Evolutionary conservation across 2,113 vertebrate species (phyloP).

Genomic region (Engystomops pustulosus): DNA sequence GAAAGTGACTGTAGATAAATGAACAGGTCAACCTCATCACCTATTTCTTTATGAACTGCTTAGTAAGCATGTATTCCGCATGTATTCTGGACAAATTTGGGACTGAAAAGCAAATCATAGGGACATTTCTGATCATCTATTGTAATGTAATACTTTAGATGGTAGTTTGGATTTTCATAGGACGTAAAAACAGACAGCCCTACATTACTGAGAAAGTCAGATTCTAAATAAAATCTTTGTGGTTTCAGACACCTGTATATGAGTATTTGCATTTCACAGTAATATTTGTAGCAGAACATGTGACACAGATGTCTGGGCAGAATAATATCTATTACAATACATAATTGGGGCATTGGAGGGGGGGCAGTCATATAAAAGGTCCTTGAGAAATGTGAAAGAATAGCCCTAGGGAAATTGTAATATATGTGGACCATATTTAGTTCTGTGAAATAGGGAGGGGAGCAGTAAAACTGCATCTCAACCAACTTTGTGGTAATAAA

Average conservation of each 20-base stretch:
- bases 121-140: background rate
- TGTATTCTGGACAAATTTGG: too few relatives aligned
- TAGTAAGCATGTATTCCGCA: too few relatives aligned
- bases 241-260: conserved; percentile 6
- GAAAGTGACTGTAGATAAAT: too few relatives aligned
- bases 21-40: too few relatives aligned
- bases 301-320: background rate
- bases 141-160: background rate
- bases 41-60: too few relatives aligned
- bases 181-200: background rate
- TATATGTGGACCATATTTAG: too few relatives aligned
- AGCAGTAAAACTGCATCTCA: background rate
- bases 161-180: background rate
- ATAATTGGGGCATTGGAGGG: too few relatives aligned
- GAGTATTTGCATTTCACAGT: conserved; percentile 8
- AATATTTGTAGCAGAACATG: conserved; percentile 24
- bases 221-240: background rate
- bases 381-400: too few relatives aligned
- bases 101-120: background rate
- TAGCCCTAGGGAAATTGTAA: too few relatives aligned
- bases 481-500: background rate
- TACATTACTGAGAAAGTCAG: background rate
- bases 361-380: too few relatives aligned
- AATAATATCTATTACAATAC: background rate
- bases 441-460: background rate